Evolutionary conservation across 2,797 vertebrate genomes (phyloP).

Genomic region (Hippocampus kuda): DNA sequence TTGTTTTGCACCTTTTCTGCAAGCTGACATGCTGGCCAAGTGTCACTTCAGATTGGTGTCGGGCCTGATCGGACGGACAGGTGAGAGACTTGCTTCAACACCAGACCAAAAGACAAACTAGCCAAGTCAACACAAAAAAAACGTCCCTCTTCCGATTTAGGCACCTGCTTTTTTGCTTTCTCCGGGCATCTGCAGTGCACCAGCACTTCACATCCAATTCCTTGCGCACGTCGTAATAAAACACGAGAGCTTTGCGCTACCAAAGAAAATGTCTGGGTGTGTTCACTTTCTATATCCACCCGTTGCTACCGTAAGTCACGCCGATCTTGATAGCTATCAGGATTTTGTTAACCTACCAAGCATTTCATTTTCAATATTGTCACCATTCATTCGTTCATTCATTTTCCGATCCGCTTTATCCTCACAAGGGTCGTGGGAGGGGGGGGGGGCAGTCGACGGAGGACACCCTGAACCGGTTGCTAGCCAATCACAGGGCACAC

Average conservation of each 20-base stretch:
- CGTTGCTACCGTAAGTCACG: background rate
- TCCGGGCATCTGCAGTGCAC: background rate
- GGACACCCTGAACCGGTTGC: too few species aligned
- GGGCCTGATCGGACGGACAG: slow-evolving; percentile 39
- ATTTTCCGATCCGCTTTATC: too few species aligned
- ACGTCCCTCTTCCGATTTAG: background rate
- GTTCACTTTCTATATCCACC: background rate
- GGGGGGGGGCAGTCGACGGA: too few species aligned
- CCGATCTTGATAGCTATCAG: background rate
- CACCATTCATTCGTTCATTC: too few species aligned
- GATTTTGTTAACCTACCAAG: background rate
- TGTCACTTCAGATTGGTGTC: slow-evolving; percentile 54
- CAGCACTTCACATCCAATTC: slow-evolving; percentile 6
- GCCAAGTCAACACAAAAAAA: background rate
- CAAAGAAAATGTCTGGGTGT: slow-evolving; percentile 24
- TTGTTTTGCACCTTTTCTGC: slow-evolving; percentile 35
- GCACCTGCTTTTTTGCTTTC: background rate
- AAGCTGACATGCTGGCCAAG: slow-evolving; percentile 48
- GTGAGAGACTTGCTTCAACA: slow-evolving; percentile 16
- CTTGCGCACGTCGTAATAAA: slow-evolving; percentile 9
- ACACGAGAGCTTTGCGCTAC: slow-evolving; percentile 1
- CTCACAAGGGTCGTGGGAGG: too few species aligned
- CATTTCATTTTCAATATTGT: background rate
- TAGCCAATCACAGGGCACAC: too few species aligned
- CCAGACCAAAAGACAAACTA: background rate